Evolutionary conservation across 2,888 invertebrate species (phyloP), one percentile per base, ranked within the genome.

Genomic region (Acholoe squamosa): DNA sequence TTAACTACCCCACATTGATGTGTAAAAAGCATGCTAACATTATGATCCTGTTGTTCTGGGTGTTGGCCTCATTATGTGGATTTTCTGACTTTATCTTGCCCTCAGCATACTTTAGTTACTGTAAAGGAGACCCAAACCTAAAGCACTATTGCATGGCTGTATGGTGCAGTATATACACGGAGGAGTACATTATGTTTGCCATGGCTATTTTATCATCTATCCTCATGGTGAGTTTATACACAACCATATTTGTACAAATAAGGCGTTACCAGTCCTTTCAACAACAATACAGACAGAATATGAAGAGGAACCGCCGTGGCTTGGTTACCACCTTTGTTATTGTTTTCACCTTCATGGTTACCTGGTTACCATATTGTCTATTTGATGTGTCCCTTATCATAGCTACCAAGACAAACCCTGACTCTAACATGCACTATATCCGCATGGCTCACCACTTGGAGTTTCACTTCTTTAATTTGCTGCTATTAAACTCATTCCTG

Each of bases 241-340:
- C 90, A 16, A 76, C 25, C 28, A 91, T 92, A 54, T 91, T 89
- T 84, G 19, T 89, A 12, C 88, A 92, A 88, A 92, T 92, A 54
- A 80, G 84, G 51, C 84, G 33, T 5, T 89, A 88, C 90, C 86
- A 90, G n/a, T 31, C 22, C 54, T 71, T 90, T 76, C 86, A 84
- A 19, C 51, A 86, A 54, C 52, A 67, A 33, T 71, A 34, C 67
- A 28, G 90, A 19, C 71, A 61, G 19, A 77, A 90, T 54, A 61
- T 51, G 25, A 43, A 84, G 31, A 93, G 93, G 10, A 94, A 93
- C 91, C 92, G 92, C 1, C 94, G 94, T 52, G 94, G 94, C 12
- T 89, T 94, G n/a, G 89, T 93, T 7, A 94, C 94, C 1, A 94
- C 94, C 14, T 91, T 94, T 25, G 89, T 94, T 28, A 95, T 95